phyloP scores from a whole-genome alignment of 92 coral and sea anemone genomes.

The Parazoanthus darwini region DNA sequence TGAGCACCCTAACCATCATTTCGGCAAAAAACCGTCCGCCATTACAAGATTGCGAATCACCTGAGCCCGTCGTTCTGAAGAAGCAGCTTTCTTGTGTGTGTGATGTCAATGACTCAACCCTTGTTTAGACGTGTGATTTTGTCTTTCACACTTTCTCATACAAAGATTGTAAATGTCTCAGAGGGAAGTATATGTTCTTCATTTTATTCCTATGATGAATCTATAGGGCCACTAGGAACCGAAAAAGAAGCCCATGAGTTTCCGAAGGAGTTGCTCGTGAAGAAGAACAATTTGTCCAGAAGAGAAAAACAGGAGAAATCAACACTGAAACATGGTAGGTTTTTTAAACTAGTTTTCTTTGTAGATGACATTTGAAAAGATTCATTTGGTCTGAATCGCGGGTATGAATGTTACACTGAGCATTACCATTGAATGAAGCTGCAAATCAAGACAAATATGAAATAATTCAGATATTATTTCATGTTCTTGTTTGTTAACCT shows the following conservation, averaged over 20 bases:
- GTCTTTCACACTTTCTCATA: background rate
- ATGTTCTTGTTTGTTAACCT: no score
- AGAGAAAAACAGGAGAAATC: conserved; percentile 40
- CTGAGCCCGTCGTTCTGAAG: no score
- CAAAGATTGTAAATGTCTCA: background rate
- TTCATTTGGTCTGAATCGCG: no score
- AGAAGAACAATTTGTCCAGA: conserved; percentile 21
- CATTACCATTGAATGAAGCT: no score
- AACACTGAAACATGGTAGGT: conserved; percentile 44
- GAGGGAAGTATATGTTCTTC: background rate
- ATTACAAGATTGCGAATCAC: background rate
- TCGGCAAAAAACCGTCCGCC: no score
- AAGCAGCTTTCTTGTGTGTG: no score
- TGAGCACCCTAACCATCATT: no score
- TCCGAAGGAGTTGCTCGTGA: conserved; percentile 31
- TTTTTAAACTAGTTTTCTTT: background rate
- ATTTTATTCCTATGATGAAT: conserved; percentile 41
- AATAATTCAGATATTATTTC: no score
- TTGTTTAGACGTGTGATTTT: background rate
- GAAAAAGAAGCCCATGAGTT: conserved; percentile 42
- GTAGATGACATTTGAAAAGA: no score
- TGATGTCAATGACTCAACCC: background rate
- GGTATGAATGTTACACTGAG: no score
- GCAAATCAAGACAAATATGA: no score
- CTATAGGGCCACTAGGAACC: conserved; percentile 35